phyloP scores from a whole-genome alignment of 2,113 vertebrate species.

The Xiphophorus maculatus region DNA sequence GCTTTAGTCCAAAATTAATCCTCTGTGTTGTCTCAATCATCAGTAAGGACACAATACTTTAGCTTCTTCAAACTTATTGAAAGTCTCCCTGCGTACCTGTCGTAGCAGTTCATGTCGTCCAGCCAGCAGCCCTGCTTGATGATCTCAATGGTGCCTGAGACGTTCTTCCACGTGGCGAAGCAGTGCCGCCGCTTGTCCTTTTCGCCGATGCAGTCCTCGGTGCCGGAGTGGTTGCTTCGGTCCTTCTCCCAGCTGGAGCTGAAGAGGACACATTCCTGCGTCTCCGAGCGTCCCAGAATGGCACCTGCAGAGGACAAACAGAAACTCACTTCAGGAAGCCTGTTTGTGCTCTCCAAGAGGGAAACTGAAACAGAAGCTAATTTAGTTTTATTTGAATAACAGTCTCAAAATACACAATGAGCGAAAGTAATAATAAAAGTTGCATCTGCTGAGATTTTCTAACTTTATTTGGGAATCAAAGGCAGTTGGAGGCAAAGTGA shows the following conservation, averaged over 20 bases:
- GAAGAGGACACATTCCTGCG: constrained; percentile 94
- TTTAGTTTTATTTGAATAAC: constrained; percentile 29
- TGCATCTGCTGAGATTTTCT: neutral
- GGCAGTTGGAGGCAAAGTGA: constrained; percentile 14
- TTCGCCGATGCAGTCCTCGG: constrained; percentile 91
- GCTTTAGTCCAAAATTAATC: too few species aligned
- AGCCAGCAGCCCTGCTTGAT: constrained; percentile 99
- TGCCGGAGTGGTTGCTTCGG: constrained; percentile 93
- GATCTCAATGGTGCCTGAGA: constrained; percentile 91
- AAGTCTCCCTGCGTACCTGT: constrained; percentile 81
- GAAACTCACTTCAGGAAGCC: neutral
- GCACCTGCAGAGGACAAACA: constrained; percentile 82
- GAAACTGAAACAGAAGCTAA: constrained; percentile 22
- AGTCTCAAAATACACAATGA: constrained; percentile 10
- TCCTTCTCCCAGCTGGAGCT: constrained; percentile 98
- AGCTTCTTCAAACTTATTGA: too few species aligned
- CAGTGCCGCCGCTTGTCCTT: constrained; percentile 95
- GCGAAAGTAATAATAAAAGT: constrained; percentile 13
- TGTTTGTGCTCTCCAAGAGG: neutral
- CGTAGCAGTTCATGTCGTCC: constrained; percentile 98
- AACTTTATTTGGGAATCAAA: neutral
- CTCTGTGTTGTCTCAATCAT: too few species aligned
- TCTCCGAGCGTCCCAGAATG: constrained; percentile 96
- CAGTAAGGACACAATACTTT: too few species aligned
- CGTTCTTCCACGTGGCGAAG: constrained; percentile 98